Conservation (phyloP, 2,888 invertebrate genomes). For the Notodonta ziczac region DNA sequence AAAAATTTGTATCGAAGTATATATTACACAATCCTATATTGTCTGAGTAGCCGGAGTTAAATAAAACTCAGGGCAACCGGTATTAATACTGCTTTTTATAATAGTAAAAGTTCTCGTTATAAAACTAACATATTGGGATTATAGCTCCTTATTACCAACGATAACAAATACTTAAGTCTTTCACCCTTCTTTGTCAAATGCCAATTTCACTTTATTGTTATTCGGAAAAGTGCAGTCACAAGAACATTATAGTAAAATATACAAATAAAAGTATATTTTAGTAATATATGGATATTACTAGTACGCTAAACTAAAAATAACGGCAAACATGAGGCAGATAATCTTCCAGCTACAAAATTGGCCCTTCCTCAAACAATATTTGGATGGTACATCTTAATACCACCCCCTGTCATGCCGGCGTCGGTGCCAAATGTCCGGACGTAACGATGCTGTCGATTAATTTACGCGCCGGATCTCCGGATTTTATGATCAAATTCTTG, state of each 20-base stretch:
- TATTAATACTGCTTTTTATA: background rate
- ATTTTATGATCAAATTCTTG: conserved; percentile 47
- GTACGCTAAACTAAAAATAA: conserved; percentile 9
- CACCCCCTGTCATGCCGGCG: conserved; percentile 25
- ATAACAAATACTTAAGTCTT: no score
- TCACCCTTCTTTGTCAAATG: no score
- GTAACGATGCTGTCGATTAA: conserved; percentile 45
- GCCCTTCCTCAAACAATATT: conserved; percentile 34
- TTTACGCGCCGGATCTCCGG: conserved; percentile 35
- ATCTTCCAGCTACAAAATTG: conserved; percentile 29
- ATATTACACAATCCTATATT: background rate
- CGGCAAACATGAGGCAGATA: conserved; percentile 22
- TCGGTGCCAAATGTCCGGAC: conserved; percentile 33
- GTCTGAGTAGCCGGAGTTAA: background rate
- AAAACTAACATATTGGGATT: no score
- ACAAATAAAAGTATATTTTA: background rate
- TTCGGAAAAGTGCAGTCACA: background rate
- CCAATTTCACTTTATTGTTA: no score
- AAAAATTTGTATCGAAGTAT: background rate
- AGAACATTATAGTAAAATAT: background rate
- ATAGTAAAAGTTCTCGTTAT: no score
- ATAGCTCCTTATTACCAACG: no score
- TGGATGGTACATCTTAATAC: conserved; percentile 26
- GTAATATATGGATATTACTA: background rate
- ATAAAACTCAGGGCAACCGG: background rate